Evolutionary conservation across 2,797 vertebrate genomes (phyloP), one percentile per base, ranked within the genome.

Genomic region (Mycteria americana): DNA sequence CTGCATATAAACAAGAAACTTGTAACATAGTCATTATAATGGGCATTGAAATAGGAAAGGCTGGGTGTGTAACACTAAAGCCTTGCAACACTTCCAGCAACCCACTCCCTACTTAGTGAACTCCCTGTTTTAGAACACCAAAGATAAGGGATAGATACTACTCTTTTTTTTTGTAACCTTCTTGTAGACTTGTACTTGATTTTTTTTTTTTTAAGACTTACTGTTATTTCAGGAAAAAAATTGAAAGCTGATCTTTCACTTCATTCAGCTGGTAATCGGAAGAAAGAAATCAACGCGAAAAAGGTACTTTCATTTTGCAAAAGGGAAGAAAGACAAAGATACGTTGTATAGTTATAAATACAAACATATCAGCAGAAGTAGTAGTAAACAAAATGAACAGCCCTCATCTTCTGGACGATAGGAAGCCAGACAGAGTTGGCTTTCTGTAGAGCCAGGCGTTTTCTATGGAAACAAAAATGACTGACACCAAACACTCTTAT

Each of bases 121-220:
- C 78, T 97, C 96, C 97, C 97, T 96, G 94, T 97, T 98, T 95
- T 97, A 97, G 97, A 97, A 98, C 98, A 98, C 98, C 99, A 99
- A 99, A 98, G 98, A 99, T 98, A 98, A 96, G 97, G 97, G 97
- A 98, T 98, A 98, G 97, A 97, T 96, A 93, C 95, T 97, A 90
- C 80, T 97, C 89, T 93, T 95, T 95, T 96, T 91, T 96, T 97
- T 97, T 83, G 69, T 88, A 98, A 97, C 95, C 94, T 97, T 97
- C 96, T 97, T 91, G 83, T 98, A 98, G 98, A 98, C 92, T 97
- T 97, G 93, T 98, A 97, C 96, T 98, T 98, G 97, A 97, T 97
- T 94, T 89, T 94, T 94, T 96, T 88, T 97, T 95, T 96, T 92
- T 88, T 7, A 81, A 97, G 93, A 89, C 85, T 96, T 97, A 94